Percentiles rank a stretch among this genome's conserved stretches.
phyloP scores from a whole-genome alignment of 1,140 invertebrate genomes.

The Papilio xuthus region DNA sequence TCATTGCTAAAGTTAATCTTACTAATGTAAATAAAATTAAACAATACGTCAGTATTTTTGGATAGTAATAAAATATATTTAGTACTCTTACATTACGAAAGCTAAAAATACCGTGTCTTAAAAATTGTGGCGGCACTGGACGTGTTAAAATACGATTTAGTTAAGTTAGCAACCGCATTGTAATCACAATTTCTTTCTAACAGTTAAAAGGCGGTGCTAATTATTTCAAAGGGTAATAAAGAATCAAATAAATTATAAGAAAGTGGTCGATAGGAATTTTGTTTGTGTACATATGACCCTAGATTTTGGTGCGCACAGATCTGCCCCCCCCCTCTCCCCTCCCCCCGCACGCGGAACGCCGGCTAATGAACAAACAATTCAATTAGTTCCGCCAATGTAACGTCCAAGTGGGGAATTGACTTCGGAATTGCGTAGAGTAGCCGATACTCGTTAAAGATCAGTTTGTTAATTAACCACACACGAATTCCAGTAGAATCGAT shows the following conservation, averaged over 20 bases:
- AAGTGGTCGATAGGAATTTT: background rate
- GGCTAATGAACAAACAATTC: constrained; percentile 24
- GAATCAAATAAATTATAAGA: constrained; percentile 14
- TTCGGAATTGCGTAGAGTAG: constrained; percentile 7
- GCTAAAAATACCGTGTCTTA: too few relatives aligned
- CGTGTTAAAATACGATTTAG: background rate
- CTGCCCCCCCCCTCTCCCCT: background rate
- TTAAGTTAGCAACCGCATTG: background rate
- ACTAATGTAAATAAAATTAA: background rate
- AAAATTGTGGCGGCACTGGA: background rate
- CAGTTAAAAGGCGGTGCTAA: background rate
- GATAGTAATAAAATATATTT: too few relatives aligned
- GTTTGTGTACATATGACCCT: background rate
- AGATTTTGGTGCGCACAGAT: background rate
- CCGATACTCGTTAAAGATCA: constrained; percentile 1
- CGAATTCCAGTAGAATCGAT: background rate
- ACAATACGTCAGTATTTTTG: background rate
- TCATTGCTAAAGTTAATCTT: background rate
- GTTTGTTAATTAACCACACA: background rate
- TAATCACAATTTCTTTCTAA: background rate
- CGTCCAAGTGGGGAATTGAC: constrained; percentile 15
- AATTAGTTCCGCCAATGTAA: constrained; percentile 25
- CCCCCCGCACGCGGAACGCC: background rate
- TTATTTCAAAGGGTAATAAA: constrained; percentile 6
- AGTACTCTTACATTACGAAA: too few relatives aligned